phyloP scores from a whole-genome alignment of 30 jellyfish, hydroid and myxozoan genomes.

The Nemopilema nomurai region DNA sequence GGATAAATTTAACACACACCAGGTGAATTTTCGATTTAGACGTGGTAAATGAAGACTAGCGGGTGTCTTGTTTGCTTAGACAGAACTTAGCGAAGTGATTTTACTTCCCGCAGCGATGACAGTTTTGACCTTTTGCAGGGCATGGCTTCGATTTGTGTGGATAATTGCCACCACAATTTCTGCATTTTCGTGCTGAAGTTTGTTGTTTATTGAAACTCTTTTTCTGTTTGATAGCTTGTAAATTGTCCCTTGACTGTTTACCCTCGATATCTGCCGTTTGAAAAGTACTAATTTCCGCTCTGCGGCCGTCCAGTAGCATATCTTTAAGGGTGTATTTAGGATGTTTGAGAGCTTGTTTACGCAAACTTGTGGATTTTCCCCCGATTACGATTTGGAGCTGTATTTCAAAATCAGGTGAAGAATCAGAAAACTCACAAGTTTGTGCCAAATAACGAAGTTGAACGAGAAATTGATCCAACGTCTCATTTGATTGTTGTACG shows the following conservation, averaged over 20 bases:
- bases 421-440: conserved; percentile 19
- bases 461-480: conserved; percentile 16
- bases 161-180: conserved; percentile 23
- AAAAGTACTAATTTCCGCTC: not conserved
- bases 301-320: not conserved
- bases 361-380: conserved; percentile 20
- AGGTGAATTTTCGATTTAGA: not conserved
- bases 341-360: conserved; percentile 29
- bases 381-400: conserved; percentile 10
- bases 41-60: not conserved
- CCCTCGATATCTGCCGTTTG: not conserved
- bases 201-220: conserved; percentile 1
- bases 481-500: conserved; percentile 7
- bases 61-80: not conserved
- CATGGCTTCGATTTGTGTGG: conserved; percentile 27
- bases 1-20: too few species aligned
- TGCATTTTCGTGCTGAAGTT: conserved; percentile 22
- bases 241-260: not conserved
- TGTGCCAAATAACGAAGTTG: conserved; percentile 9
- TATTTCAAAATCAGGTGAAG: conserved; percentile 11
- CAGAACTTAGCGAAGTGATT: conserved; percentile 16
- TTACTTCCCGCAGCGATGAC: conserved; percentile 23
- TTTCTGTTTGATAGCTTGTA: not conserved
- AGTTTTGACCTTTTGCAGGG: conserved; percentile 35
- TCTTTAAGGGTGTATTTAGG: conserved; percentile 2